phyloP scores from a whole-genome alignment of 64 coral and sea anemone genomes.

The Orbicella faveolata region DNA sequence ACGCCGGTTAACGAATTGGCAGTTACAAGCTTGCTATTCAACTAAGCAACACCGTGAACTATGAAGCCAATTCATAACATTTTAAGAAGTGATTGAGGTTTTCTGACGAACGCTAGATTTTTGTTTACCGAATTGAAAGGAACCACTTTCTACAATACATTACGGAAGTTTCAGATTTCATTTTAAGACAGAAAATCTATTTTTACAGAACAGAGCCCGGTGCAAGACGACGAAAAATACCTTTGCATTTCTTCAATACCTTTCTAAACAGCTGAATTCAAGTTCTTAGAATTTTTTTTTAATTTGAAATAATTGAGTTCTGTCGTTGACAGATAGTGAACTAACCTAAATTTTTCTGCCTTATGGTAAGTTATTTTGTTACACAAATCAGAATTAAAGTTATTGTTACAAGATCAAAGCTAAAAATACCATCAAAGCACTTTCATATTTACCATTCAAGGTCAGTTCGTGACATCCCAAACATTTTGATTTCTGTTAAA shows the following conservation, averaged over 20 bases:
- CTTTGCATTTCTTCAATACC: not conserved
- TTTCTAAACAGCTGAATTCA: not conserved
- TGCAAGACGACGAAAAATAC: not conserved
- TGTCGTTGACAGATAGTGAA: not conserved
- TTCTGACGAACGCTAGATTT: too few relatives aligned
- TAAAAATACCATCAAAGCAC: slow-evolving; percentile 38
- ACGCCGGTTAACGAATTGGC: not conserved
- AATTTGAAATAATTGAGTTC: not conserved
- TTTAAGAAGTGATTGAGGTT: too few relatives aligned
- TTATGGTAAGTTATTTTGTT: slow-evolving; percentile 2
- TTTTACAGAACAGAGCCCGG: not conserved
- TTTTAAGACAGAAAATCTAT: too few relatives aligned
- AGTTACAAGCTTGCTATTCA: not conserved
- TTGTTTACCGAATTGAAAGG: too few relatives aligned
- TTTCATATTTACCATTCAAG: slow-evolving; percentile 5
- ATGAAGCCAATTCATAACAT: too few relatives aligned
- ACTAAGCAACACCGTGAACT: not conserved
- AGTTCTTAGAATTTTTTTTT: not conserved
- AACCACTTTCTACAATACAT: too few relatives aligned
- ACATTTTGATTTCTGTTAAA: not conserved
- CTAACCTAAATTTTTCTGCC: not conserved
- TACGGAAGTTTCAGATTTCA: too few relatives aligned
- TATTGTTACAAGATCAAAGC: not conserved
- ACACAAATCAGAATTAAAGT: not conserved
- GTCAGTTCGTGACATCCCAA: not conserved